Base-by-base conservation (phyloP, 2,113 vertebrate genomes). In the Peromyscus polionotus region DNA sequence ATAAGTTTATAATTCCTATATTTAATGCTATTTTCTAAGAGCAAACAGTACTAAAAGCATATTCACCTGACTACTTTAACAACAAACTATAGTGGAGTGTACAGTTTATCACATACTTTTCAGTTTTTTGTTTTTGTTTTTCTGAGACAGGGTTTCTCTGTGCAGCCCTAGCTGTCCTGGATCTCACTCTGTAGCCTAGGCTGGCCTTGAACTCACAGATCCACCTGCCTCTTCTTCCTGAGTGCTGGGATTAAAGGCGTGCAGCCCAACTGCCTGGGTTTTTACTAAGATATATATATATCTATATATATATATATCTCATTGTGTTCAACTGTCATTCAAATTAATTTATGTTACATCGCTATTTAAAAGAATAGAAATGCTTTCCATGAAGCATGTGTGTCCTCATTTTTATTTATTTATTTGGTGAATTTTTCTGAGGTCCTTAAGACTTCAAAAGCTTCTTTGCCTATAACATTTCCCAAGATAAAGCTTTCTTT, bases 101-200 rank as follows among this genome's bases (percentile, higher is more conserved):
- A 97, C 22, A 92, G 81, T 95, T 95, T 90, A 93, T 83, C 39
- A 89, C 33, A 92, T 79, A 67, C 36, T 72, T 91, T 88, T 94
- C 26, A 67, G 26, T 72, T n/a, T 39, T n/a, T 73, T 39, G 7
- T 36, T 26, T 63, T 73, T 39, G 19, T 72, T 72, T n/a, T 70
- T n/a, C 19, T 36, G 2, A n/a, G 70, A 72, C 17, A 72, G 36
- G 70, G 19, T 39, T 73, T 73, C 36, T 39, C 70, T 73, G n/a
- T 39, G 19, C 20, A 73, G 36, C 8, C 17, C 70, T 73, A 19
- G 70, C 70, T 73, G 19, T 73, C 70, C 63, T 65, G 3, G 26
- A 65, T 12, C 63, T 65, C 24, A 19, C 61, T 63, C 22, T 63
- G 24, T 63, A 63, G 61, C 9, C 61, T 24, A 26, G 61, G 22